Evolutionary conservation across 2,888 invertebrate species (phyloP).

Genomic region (Prenolepis imparis): DNA sequence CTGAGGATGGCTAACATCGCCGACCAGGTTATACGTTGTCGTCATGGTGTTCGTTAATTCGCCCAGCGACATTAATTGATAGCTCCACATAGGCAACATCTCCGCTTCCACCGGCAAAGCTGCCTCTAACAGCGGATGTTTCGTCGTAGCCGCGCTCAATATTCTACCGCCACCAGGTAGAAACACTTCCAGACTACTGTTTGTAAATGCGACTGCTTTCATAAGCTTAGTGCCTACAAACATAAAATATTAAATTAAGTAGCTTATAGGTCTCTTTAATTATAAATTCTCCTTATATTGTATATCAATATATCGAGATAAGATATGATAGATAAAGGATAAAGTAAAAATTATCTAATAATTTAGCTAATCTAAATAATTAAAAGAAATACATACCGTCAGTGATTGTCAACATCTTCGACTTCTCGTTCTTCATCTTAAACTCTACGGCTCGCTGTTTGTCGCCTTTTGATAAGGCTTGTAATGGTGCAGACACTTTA

Average conservation of each 20-base stretch:
- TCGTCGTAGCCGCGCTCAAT: conserved; percentile 92
- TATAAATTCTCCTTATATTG: too few relatives aligned
- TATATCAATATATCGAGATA: neutral
- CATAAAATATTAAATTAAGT: neutral
- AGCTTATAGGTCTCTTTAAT: neutral
- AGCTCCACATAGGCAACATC: conserved; percentile 96
- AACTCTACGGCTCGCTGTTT: conserved; percentile 88
- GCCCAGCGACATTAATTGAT: conserved; percentile 92
- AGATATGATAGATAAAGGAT: conserved; percentile 7
- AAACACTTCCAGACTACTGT: conserved; percentile 92
- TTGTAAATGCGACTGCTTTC: conserved; percentile 92
- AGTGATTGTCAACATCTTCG: conserved; percentile 90
- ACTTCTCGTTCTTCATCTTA: conserved; percentile 89
- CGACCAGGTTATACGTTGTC: conserved; percentile 93
- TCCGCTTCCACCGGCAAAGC: conserved; percentile 95
- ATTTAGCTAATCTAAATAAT: neutral
- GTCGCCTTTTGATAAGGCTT: conserved; percentile 87
- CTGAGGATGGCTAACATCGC: conserved; percentile 94
- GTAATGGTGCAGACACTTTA: conserved; percentile 89
- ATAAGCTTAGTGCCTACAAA: conserved; percentile 88
- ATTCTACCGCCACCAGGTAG: conserved; percentile 92
- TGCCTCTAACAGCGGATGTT: conserved; percentile 94
- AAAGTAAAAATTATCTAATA: neutral
- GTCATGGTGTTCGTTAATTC: conserved; percentile 93
- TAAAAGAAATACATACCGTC: conserved; percentile 86